These are phyloP conservation scores for Napeogenes sylphis DNA, from an alignment of 2,888 invertebrate species.

Conservation along the genomic window DNA sequence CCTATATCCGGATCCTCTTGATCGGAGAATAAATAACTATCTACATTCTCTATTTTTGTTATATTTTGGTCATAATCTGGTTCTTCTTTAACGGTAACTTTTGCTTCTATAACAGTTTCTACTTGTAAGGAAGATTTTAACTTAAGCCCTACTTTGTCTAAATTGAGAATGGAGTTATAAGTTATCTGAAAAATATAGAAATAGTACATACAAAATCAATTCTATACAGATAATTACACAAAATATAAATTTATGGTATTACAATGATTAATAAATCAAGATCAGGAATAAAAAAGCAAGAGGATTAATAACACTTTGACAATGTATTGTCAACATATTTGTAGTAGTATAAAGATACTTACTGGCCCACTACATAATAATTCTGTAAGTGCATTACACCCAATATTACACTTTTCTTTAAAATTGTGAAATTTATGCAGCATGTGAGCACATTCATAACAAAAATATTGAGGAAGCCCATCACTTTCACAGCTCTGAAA, in stretches of 20 bases:
- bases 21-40: conserved; percentile 7
- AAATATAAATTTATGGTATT: background rate
- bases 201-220: conserved; percentile 13
- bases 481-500: conserved; percentile 52
- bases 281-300: no score
- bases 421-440: conserved; percentile 61
- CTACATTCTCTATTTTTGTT: conserved; percentile 23
- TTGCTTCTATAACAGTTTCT: background rate
- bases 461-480: conserved; percentile 54
- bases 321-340: no score
- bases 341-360: conserved; percentile 33
- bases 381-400: conserved; percentile 48
- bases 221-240: background rate
- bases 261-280: no score
- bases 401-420: conserved; percentile 56
- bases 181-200: conserved; percentile 37
- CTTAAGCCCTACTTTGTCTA: conserved; percentile 41
- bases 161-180: conserved; percentile 51
- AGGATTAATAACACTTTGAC: no score
- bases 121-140: conserved; percentile 42
- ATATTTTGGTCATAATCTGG: conserved; percentile 15
- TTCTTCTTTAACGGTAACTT: conserved; percentile 19
- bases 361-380: conserved; percentile 52
- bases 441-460: conserved; percentile 58
- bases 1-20: conserved; percentile 8